These are phyloP conservation scores for Gasteruption jaculator DNA, from an alignment of 2,888 invertebrate genomes.

Conservation along the genomic window DNA sequence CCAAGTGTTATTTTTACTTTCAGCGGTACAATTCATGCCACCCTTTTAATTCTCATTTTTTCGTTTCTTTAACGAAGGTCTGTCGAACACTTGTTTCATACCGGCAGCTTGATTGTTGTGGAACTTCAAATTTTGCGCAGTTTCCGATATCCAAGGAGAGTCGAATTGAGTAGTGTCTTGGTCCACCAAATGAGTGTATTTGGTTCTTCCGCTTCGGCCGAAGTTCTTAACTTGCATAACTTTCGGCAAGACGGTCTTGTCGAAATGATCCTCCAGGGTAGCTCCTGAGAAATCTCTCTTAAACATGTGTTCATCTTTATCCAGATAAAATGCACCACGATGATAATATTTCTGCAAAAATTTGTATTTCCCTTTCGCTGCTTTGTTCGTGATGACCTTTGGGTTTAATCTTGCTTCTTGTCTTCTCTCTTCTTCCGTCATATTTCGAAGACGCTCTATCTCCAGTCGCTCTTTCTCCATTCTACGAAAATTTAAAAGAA, in stretches of 20 bases:
- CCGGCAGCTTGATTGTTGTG: conserved; percentile 86
- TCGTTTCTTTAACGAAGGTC: conserved; percentile 68
- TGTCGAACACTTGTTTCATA: conserved; percentile 87
- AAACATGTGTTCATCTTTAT: conserved; percentile 84
- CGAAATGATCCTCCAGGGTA: conserved; percentile 98
- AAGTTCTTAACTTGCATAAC: conserved; percentile 99
- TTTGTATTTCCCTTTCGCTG: conserved; percentile 96
- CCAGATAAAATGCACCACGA: conserved; percentile 97
- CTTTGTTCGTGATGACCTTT: conserved; percentile 88
- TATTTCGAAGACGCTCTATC: conserved; percentile 82
- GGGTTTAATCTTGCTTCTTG: conserved; percentile 88
- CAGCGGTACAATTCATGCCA: too few species aligned
- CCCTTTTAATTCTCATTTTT: conserved; percentile 32
- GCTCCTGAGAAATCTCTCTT: conserved; percentile 93
- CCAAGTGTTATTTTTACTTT: too few species aligned
- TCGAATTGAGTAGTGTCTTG: conserved; percentile 98
- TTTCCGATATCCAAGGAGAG: conserved; percentile 94
- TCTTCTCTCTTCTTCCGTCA: conserved; percentile 95
- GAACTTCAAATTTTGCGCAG: conserved; percentile 82
- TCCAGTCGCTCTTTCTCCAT: conserved; percentile 83
- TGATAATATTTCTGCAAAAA: conserved; percentile 99
- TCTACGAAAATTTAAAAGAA: too few species aligned
- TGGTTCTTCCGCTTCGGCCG: conserved; percentile 96
- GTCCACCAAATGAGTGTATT: conserved; percentile 98
- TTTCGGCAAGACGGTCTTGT: conserved; percentile 97